Base-by-base conservation (phyloP, 2,113 vertebrate genomes). In the Paratilapia polleni region DNA sequence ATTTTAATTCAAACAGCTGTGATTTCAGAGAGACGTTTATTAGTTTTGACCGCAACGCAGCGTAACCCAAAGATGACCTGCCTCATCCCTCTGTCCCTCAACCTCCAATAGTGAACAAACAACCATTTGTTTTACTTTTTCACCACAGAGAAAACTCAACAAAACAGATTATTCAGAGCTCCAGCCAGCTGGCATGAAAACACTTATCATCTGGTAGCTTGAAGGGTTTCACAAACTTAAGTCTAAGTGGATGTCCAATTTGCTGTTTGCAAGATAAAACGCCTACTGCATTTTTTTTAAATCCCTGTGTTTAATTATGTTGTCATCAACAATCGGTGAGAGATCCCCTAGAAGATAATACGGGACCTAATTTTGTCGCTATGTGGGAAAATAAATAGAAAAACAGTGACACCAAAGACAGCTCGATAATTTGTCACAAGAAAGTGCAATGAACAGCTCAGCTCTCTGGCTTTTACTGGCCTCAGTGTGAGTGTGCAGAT, bases 401-500 rank as follows among this genome's bases (percentile, higher is more conserved):
- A 84, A 89, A 79, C 70, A 66, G 80, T 3, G 43, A 78, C 80
- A 89, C 78, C 24, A 20, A 63, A 84, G 75, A 90, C 66, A 78
- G 79, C 84, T 85, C 54, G 83, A 76, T 86, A 81, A 92, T 91
- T 88, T 88, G 84, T 83, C 84, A 85, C 60, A 88, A 82, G 86
- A 82, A 82, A 57, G 56, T 8, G 26, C 77, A 81, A 81, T 76
- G 82, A 86, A 81, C 82, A 82, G 87, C 88, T 86, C 85, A 85
- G 82, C 64, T 81, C 41, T 64, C 47, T 68, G 75, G 75, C 70
- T 89, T 91, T 88, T 85, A 91, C 77, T 81, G 85, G 56, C 73
- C 75, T 85, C 56, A 31, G 56, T 47, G 19, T 52, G 28, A 63
- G 26, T 70, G 76, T 54, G 59, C 77, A 87, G 66, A 85, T 81